phyloP scores from a whole-genome alignment of 2,797 vertebrate genomes.

The Botia kubotai region DNA sequence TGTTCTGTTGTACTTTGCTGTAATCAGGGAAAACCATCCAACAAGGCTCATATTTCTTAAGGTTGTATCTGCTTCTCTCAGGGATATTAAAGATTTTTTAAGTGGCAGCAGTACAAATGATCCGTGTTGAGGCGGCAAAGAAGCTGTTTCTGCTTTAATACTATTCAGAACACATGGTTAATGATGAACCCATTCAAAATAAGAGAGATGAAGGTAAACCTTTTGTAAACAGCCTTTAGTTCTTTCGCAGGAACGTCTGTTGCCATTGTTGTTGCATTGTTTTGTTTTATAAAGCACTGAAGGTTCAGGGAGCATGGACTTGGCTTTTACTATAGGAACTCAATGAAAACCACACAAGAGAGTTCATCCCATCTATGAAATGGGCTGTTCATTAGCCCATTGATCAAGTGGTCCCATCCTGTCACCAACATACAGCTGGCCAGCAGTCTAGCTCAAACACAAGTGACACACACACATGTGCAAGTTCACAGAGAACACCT shows the following conservation, averaged over 20 bases:
- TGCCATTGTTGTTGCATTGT: constrained; percentile 2
- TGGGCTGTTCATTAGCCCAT: constrained; percentile 83
- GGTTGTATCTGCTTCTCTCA: constrained; percentile 48
- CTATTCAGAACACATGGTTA: constrained; percentile 38
- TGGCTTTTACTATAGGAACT: constrained; percentile 52
- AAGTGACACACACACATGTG: constrained; percentile 49
- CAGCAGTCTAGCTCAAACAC: constrained; percentile 67
- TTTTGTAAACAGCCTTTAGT: constrained; percentile 30
- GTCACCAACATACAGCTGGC: constrained; percentile 84
- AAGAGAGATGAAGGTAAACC: constrained; percentile 39
- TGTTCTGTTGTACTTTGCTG: constrained; percentile 54
- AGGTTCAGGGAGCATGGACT: constrained; percentile 42
- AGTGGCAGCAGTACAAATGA: constrained; percentile 45
- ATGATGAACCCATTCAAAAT: constrained; percentile 21
- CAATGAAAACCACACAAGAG: constrained; percentile 54
- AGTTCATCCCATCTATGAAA: constrained; percentile 80
- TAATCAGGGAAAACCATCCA: constrained; percentile 60
- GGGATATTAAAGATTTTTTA: constrained; percentile 60
- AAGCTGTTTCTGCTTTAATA: constrained; percentile 32
- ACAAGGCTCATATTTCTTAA: constrained; percentile 56
- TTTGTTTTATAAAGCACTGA: constrained; percentile 25
- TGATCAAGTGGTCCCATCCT: constrained; percentile 85
- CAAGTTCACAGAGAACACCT: constrained; percentile 55
- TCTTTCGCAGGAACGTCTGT: constrained; percentile 32
- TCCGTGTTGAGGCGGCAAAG: constrained; percentile 26